Base-by-base conservation (phyloP, 92 coral and sea anemone species). In the Galaxea fascicularis region DNA sequence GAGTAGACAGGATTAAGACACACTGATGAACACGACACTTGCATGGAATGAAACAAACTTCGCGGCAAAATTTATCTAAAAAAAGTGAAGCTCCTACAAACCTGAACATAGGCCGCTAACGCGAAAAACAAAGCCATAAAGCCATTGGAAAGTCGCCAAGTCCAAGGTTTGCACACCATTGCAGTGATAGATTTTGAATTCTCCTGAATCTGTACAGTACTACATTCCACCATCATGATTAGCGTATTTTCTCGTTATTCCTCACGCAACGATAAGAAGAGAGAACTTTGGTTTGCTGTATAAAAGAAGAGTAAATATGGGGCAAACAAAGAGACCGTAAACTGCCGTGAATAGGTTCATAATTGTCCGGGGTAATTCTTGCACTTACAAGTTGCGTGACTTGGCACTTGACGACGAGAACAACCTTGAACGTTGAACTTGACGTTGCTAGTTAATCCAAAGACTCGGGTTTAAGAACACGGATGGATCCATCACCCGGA, bases 71-170 rank as follows among this genome's bases (percentile, higher is more conserved):
- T 22, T 30, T 8, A 18, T 20, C 29, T 9, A 65, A 30, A 27
- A 1, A 4, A 18, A 24, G 11, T 10, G 22, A 71, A 65, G 30
- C 16, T 28, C 47, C 10, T 17, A 65, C 84, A 26, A 59, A 92
- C 98, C 91, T 94, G 98, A 45, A 94, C 98, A 89, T 89, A 94
- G 17, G 98, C 92, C 81, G 98, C 95, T 73, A 92, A 53, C 7
- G 95, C 91, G 35, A 94, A 85, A 68, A 94, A 94, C 66, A 84
- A 49, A 1, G 95, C 86, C 98, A 94, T 94, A 27, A 85, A 11
- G 28, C 65, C 87, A 85, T 94, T 94, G 14, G 91, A 87, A 17
- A 86, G 71, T 49, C 98, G 82, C 98, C 98, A 94, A 71, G 88
- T 66, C 94, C 91, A 88, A 0, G 94, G 94, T 73, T 65, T 54